These are phyloP conservation scores for Ictalurus punctatus DNA, from an alignment of 2,113 vertebrate species.

Conservation along the genomic window DNA sequence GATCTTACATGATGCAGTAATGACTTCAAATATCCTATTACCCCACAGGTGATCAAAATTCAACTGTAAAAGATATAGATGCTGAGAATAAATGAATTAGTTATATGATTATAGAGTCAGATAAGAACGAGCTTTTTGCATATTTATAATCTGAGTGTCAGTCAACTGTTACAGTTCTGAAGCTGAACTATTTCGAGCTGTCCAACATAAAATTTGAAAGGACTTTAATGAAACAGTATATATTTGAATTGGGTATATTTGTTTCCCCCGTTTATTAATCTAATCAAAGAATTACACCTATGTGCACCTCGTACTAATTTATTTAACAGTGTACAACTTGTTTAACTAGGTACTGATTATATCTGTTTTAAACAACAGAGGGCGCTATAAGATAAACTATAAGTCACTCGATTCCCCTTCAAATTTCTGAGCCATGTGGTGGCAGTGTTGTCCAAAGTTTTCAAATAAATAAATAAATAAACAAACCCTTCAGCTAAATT, in stretches of 20 bases:
- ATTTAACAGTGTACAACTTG: neutral
- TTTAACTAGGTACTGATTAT: neutral
- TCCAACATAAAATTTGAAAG: neutral
- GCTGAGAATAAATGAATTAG: neutral
- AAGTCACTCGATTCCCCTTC: neutral
- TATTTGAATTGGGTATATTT: neutral
- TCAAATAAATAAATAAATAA: neutral
- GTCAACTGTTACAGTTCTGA: neutral
- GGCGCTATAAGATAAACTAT: slow-evolving; percentile 11
- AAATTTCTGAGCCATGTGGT: slow-evolving; percentile 19
- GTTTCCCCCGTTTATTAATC: neutral
- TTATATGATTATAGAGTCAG: too few relatives aligned
- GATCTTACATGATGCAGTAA: too few relatives aligned
- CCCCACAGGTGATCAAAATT: neutral
- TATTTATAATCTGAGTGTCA: neutral
- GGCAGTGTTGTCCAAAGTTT: slow-evolving; percentile 49
- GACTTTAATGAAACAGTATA: neutral
- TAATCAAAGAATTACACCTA: neutral
- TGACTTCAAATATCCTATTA: neutral
- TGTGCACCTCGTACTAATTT: neutral
- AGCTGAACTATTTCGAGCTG: neutral
- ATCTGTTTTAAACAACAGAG: slow-evolving; percentile 5
- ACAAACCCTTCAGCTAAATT: neutral
- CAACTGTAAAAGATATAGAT: neutral
- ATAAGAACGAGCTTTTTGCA: neutral